Conservation (phyloP, 2,113 vertebrate genomes). For the Monopterus albus region DNA sequence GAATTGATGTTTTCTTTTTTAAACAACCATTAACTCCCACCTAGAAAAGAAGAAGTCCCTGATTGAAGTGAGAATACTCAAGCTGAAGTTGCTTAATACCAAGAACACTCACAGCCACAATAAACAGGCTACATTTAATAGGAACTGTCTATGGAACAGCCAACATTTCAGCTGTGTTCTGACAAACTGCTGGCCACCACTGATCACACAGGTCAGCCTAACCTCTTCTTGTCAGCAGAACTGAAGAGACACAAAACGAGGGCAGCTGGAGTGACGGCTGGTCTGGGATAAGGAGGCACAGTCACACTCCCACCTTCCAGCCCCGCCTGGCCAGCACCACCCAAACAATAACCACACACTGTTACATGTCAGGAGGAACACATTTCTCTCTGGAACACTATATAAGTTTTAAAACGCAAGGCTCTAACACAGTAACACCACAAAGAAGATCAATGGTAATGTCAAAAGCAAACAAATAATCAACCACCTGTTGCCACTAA, state of each 20-base stretch:
- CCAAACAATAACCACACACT: neutral
- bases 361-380: neutral
- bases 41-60: too few relatives aligned
- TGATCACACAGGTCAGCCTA: conserved; percentile 24
- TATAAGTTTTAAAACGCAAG: too few relatives aligned
- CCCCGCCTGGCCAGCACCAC: neutral
- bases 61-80: neutral
- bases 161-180: neutral
- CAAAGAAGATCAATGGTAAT: too few relatives aligned
- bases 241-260: neutral
- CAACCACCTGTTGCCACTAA: neutral
- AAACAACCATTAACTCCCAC: too few relatives aligned
- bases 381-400: neutral
- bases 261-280: conserved; percentile 15
- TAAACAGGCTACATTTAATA: neutral
- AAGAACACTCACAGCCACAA: neutral
- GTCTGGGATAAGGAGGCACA: neutral
- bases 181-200: neutral
- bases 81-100: neutral
- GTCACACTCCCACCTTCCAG: conserved; percentile 8
- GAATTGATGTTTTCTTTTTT: too few relatives aligned
- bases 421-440: too few relatives aligned
- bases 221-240: conserved; percentile 21
- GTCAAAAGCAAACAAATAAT: neutral
- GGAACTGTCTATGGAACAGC: neutral